phyloP scores from a whole-genome alignment of 2,113 vertebrate species.

The Nematolebias whitei region DNA sequence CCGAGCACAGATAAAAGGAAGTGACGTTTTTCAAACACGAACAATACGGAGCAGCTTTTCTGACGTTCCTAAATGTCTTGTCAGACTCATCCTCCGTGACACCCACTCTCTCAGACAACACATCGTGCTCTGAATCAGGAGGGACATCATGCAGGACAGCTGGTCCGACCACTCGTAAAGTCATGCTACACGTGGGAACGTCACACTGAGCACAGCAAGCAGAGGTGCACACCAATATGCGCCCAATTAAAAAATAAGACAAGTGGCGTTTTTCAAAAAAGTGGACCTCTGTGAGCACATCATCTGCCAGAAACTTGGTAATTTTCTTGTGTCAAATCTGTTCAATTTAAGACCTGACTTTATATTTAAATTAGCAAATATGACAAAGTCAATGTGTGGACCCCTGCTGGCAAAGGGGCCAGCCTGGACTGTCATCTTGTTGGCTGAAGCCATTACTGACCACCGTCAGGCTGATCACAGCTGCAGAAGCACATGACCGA shows the following conservation, averaged over 20 bases:
- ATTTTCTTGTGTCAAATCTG: background rate
- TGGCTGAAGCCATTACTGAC: conserved; percentile 30
- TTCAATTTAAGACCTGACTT: background rate
- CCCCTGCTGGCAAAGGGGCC: conserved; percentile 51
- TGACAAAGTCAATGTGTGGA: conserved; percentile 34
- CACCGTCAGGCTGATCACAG: conserved; percentile 12
- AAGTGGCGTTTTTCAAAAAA: too few species aligned
- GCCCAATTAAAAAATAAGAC: background rate
- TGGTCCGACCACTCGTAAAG: conserved; percentile 56
- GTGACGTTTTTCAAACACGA: conserved; percentile 25
- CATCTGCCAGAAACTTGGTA: background rate
- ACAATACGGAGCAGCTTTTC: conserved; percentile 15
- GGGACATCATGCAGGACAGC: conserved; percentile 60
- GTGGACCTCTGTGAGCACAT: background rate
- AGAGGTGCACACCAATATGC: conserved; percentile 55
- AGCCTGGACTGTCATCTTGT: conserved; percentile 19
- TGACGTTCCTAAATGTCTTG: conserved; percentile 5
- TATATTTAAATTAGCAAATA: background rate
- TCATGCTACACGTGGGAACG: conserved; percentile 66
- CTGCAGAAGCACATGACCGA: conserved; percentile 64
- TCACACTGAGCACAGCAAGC: conserved; percentile 64
- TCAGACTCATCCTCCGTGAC: conserved; percentile 7
- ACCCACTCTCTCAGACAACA: conserved; percentile 34
- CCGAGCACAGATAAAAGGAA: conserved; percentile 22
- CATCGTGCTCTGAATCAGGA: conserved; percentile 35